Percentiles rank a stretch among this genome's conserved stretches.
These are phyloP conservation scores for Bombus impatiens DNA, from an alignment of 1,140 invertebrate species.

Conservation along the genomic window DNA sequence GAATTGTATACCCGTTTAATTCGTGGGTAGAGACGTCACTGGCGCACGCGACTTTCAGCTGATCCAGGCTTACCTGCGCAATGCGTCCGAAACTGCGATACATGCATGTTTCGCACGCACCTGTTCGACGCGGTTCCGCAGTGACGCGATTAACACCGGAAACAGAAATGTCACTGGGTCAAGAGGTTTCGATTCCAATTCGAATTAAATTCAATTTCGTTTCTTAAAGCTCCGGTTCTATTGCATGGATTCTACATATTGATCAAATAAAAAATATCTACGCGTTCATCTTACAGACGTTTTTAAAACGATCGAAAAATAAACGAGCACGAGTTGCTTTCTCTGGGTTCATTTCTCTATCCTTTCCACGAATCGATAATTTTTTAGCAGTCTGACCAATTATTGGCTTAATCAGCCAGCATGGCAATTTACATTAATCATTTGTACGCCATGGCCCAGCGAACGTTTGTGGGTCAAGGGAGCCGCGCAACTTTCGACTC, in stretches of 20 bases:
- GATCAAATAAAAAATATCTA: not conserved
- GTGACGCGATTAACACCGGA: constrained; percentile 8
- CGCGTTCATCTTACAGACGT: not conserved
- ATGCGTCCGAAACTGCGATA: constrained; percentile 12
- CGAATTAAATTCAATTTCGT: not conserved
- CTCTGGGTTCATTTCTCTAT: not conserved
- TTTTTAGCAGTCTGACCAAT: not conserved
- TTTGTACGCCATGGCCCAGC: not conserved
- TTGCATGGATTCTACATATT: too few species aligned
- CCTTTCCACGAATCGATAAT: not conserved
- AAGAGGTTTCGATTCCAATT: not conserved
- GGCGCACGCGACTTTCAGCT: constrained; percentile 34
- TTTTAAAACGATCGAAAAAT: not conserved
- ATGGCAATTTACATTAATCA: constrained; percentile 34
- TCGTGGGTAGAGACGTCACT: not conserved
- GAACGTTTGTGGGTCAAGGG: constrained; percentile 30
- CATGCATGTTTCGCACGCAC: constrained; percentile 22
- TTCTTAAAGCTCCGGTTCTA: not conserved
- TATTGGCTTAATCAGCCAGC: not conserved
- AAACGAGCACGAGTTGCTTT: not conserved
- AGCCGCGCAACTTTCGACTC: constrained; percentile 10
- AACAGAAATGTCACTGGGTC: constrained; percentile 37
- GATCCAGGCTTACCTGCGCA: constrained; percentile 38
- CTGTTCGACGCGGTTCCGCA: constrained; percentile 36
- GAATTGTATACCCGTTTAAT: not conserved